phyloP scores from a whole-genome alignment of 1,140 invertebrate genomes.

The Megalopta genalis region DNA sequence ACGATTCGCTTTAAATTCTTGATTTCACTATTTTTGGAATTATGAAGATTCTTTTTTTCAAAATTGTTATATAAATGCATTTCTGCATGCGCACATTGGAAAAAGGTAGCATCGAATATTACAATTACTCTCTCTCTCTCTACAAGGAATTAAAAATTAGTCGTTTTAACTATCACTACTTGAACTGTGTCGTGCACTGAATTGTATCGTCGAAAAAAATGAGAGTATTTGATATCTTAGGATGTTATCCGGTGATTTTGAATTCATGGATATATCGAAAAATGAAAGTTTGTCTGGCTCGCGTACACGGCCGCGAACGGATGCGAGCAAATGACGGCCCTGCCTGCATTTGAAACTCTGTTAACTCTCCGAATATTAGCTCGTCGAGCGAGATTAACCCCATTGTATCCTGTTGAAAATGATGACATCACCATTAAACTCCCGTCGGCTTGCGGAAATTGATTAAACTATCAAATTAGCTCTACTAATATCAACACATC shows the following conservation, averaged over 20 bases:
- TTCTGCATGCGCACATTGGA: too few species aligned
- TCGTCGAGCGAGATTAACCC: conserved; percentile 79
- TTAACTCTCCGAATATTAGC: conserved; percentile 80
- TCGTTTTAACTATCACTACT: too few species aligned
- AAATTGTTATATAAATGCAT: too few species aligned
- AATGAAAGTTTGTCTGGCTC: conserved; percentile 14
- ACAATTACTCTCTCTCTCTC: too few species aligned
- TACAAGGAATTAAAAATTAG: too few species aligned
- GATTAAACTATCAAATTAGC: conserved; percentile 81
- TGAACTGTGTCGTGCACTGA: too few species aligned
- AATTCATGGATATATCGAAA: neutral
- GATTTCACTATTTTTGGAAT: too few species aligned
- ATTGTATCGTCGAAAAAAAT: too few species aligned
- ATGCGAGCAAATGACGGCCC: conserved; percentile 67
- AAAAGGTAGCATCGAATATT: too few species aligned
- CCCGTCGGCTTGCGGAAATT: conserved; percentile 79
- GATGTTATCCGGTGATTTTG: neutral
- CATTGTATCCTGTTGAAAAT: conserved; percentile 79
- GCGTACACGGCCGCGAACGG: conserved; percentile 45
- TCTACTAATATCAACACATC: conserved; percentile 78
- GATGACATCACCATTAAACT: conserved; percentile 81
- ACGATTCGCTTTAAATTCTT: too few species aligned
- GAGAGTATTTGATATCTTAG: neutral
- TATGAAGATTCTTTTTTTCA: too few species aligned
- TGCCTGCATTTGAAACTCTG: conserved; percentile 78